These are phyloP conservation scores for Halictus ligatus DNA, from an alignment of 2,888 invertebrate genomes.

Conservation along the genomic window DNA sequence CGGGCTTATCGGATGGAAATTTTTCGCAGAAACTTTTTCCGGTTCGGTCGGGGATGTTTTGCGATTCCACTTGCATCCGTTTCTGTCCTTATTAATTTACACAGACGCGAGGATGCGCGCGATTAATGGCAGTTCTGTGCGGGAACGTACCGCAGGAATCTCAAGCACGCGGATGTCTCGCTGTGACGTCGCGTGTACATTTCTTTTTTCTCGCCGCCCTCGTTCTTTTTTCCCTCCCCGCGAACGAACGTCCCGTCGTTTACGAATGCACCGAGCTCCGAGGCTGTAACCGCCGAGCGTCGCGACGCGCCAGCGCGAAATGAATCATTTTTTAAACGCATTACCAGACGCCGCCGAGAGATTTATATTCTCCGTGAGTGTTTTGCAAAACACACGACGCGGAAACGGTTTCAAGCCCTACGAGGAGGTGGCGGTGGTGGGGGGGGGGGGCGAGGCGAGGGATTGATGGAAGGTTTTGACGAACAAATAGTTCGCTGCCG, in stretches of 20 bases:
- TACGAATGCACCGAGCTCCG: constrained; percentile 31
- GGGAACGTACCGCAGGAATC: constrained; percentile 11
- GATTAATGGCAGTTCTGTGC: constrained; percentile 19
- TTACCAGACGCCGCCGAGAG: constrained; percentile 31
- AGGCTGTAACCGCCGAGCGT: constrained; percentile 9
- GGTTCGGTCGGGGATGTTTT: not conserved
- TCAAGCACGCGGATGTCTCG: constrained; percentile 1
- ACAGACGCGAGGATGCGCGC: not conserved
- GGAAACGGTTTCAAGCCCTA: not conserved
- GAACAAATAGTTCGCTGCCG: constrained; percentile 8
- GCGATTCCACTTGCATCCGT: not conserved
- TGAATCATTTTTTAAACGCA: constrained; percentile 50
- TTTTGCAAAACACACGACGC: constrained; percentile 13
- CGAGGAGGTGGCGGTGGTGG: not conserved
- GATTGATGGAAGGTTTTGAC: constrained; percentile 10
- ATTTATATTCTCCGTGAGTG: constrained; percentile 34
- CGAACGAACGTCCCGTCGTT: constrained; percentile 10
- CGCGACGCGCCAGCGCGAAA: not conserved
- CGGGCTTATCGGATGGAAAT: not conserved
- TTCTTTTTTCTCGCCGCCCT: not conserved
- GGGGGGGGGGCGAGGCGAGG: not conserved
- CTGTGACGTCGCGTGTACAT: not conserved
- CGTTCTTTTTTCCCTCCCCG: not conserved
- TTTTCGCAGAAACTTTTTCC: not conserved
- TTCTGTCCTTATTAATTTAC: constrained; percentile 19